Evolutionary conservation across 2,888 invertebrate genomes (phyloP), one percentile per base, ranked within the genome.

Genomic region (Germaria angustata): DNA sequence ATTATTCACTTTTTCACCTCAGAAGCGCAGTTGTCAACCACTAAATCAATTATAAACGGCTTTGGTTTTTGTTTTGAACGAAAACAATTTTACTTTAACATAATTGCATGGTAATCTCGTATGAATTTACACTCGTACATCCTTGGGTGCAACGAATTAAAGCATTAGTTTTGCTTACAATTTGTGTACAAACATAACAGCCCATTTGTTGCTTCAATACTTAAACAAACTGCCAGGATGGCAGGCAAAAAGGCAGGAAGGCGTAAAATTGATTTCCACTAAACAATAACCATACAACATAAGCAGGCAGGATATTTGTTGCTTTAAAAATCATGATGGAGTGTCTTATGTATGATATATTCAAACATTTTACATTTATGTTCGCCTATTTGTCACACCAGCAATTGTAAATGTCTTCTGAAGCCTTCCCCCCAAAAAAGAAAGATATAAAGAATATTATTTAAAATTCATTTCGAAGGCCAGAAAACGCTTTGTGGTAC

Each of bases 31-130:
- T 87, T 85, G 84, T 76, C 85, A 84, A 86, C 89, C 89, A 85
- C 88, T 87, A 89, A 88, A 89, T 89, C 89, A 87, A 89, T 89
- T 89, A 88, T 89, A 75, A 89, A 89, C 89, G 89, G 87, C 69
- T 85, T 71, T 78, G 75, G 71, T 63, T 73, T 53, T 80, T n/a
- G 44, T 11, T 72, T 32, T n/a, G 41, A 49, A 49, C 15, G 2
- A 28, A 24, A 46, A 36, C 6, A 22, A 49, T 20, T 13, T 39
- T 24, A 2, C 24, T 13, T 15, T 8, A 41, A 69, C 20, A 13
- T 46, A 63, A 8, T n/a, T 2, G 32, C 20, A 20, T 4, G 24
- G 28, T 17, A 44, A 44, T 11, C 9, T 17, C 1, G 11, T 17
- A 28, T 7, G 9, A 20, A 61, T n/a, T n/a, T n/a, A n/a, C n/a